phyloP scores from a whole-genome alignment of 1,140 invertebrate genomes.

The Euborellia annulipes region DNA sequence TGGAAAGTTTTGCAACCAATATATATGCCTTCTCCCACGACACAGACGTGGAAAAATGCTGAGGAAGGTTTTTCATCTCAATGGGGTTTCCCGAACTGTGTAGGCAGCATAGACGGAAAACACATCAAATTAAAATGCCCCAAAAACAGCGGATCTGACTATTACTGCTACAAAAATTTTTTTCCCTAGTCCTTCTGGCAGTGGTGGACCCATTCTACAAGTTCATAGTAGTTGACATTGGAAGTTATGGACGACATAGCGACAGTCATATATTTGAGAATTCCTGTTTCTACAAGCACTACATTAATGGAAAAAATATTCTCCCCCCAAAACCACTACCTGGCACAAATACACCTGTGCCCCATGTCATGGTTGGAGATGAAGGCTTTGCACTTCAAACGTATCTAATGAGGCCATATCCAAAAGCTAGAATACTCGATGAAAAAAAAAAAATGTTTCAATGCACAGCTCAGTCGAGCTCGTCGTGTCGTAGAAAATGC shows the following conservation, averaged over 20 bases:
- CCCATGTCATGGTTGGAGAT: conserved; percentile 12
- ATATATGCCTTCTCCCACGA: conserved; percentile 15
- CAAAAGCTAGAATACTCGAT: neutral
- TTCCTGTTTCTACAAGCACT: neutral
- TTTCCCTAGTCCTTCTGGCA: conserved; percentile 26
- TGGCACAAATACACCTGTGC: neutral
- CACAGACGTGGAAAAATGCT: conserved; percentile 17
- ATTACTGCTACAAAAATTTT: conserved; percentile 27
- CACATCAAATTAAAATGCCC: conserved; percentile 26
- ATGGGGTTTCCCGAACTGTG: conserved; percentile 24
- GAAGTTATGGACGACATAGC: conserved; percentile 22
- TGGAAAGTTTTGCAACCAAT: conserved; percentile 11
- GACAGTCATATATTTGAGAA: conserved; percentile 17
- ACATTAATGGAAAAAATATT: conserved; percentile 17
- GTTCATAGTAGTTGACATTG: conserved; percentile 27
- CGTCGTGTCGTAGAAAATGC: conserved; percentile 24
- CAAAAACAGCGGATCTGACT: conserved; percentile 23
- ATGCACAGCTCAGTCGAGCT: conserved; percentile 20
- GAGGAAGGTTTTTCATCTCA: conserved; percentile 16
- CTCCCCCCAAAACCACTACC: neutral
- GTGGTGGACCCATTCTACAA: conserved; percentile 26
- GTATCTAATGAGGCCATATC: conserved; percentile 10
- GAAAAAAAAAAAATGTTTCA: conserved; percentile 17
- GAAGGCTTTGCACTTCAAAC: conserved; percentile 11
- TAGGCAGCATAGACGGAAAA: conserved; percentile 29